phyloP scores from a whole-genome alignment of 2,888 invertebrate genomes.

The Tiliacea aurago region DNA sequence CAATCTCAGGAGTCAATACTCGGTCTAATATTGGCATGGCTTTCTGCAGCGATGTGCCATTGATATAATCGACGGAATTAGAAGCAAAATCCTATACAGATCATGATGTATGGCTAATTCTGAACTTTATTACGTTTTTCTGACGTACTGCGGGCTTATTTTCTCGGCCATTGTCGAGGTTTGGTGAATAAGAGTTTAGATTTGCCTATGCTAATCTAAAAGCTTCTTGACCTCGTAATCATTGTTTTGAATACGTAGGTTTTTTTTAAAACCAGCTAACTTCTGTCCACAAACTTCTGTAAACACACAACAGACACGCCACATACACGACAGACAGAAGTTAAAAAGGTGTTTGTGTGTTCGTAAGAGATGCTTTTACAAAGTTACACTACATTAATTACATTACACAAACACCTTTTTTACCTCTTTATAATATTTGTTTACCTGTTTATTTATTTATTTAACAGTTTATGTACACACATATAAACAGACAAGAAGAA shows the following conservation, averaged over 20 bases:
- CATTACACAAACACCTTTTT: not conserved
- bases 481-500: no score
- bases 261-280: not conserved
- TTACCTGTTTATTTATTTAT: no score
- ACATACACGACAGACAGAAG: no score
- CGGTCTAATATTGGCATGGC: conserved; percentile 72
- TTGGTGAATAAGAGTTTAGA: not conserved
- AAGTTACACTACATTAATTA: no score
- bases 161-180: conserved; percentile 31
- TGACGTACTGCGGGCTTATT: conserved; percentile 37
- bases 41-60: conserved; percentile 68
- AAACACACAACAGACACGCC: no score
- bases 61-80: conserved; percentile 81
- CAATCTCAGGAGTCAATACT: conserved; percentile 70
- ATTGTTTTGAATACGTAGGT: not conserved
- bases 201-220: not conserved
- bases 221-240: not conserved
- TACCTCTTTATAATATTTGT: not conserved
- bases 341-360: no score
- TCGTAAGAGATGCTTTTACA: no score
- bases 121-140: conserved; percentile 55
- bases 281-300: no score
- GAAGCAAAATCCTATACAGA: conserved; percentile 70
- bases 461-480: no score
- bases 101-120: conserved; percentile 68